Evolutionary conservation across 2,888 invertebrate genomes (phyloP).

Genomic region (Ypsolopha sequella): DNA sequence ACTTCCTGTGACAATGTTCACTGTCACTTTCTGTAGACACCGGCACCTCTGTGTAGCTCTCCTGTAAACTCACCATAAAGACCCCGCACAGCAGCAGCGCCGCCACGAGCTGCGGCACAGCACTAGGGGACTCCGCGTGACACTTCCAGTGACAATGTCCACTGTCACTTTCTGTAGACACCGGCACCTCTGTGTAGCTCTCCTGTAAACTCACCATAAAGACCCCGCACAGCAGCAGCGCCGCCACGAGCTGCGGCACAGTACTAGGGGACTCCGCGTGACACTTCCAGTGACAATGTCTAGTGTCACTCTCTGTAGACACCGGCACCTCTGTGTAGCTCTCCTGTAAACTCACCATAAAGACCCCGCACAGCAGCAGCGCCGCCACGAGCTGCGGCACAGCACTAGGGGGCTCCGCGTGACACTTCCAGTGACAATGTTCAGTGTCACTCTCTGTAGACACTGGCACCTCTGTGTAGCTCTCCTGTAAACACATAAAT

Average conservation of each 20-base stretch:
- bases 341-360: slow-evolving; percentile 76
- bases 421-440: slow-evolving; percentile 66
- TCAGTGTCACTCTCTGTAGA: slow-evolving; percentile 47
- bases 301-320: slow-evolving; percentile 42
- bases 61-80: slow-evolving; percentile 77
- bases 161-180: slow-evolving; percentile 42
- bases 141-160: slow-evolving; percentile 68
- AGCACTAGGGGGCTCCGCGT: slow-evolving; percentile 66
- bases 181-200: slow-evolving; percentile 64
- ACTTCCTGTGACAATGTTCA: slow-evolving; percentile 67
- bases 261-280: slow-evolving; percentile 59
- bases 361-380: slow-evolving; percentile 74
- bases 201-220: slow-evolving; percentile 78
- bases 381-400: slow-evolving; percentile 76
- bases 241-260: slow-evolving; percentile 74
- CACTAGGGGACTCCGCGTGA: slow-evolving; percentile 59
- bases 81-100: slow-evolving; percentile 76
- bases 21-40: slow-evolving; percentile 45
- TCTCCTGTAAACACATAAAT: slow-evolving; percentile 60
- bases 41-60: slow-evolving; percentile 65
- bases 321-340: slow-evolving; percentile 65
- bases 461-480: slow-evolving; percentile 64
- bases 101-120: slow-evolving; percentile 73
- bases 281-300: slow-evolving; percentile 67
- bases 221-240: slow-evolving; percentile 74